Evolutionary conservation across 2,888 invertebrate species (phyloP).

Genomic region (Acutogordius australiensis): DNA sequence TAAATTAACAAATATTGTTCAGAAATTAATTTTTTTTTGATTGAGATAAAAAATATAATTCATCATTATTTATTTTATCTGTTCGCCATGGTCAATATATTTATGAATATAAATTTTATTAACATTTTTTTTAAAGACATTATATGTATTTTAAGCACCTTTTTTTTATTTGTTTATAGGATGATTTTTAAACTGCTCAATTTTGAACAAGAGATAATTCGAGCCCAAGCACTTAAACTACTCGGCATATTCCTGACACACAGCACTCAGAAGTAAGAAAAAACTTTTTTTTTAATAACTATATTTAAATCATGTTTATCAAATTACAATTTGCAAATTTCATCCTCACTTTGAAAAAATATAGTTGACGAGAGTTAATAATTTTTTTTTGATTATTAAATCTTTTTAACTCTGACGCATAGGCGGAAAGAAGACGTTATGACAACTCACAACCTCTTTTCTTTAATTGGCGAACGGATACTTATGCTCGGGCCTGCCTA

Average conservation of each 20-base stretch:
- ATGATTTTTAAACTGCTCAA: conserved; percentile 83
- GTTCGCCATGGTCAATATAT: no score
- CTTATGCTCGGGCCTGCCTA: conserved; percentile 27
- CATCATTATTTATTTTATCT: no score
- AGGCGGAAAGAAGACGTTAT: conserved; percentile 95
- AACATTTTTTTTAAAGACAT: not conserved
- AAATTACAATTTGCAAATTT: no score
- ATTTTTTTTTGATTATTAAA: not conserved
- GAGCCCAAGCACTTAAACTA: conserved; percentile 74
- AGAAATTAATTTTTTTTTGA: no score
- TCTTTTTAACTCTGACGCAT: conserved; percentile 16
- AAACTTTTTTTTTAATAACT: no score
- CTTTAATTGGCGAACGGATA: conserved; percentile 65
- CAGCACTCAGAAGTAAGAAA: conserved; percentile 95
- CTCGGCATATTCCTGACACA: conserved; percentile 86
- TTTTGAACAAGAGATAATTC: conserved; percentile 73
- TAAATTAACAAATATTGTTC: no score
- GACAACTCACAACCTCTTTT: conserved; percentile 91
- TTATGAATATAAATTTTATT: no score
- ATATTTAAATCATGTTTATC: no score
- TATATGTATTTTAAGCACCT: not conserved
- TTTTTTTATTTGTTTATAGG: conserved; percentile 24
- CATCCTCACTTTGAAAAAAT: no score
- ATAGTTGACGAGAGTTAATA: no score
- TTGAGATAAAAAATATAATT: no score